Evolutionary conservation across 1,140 invertebrate genomes (phyloP).

Genomic region (Hyphantria cunea): DNA sequence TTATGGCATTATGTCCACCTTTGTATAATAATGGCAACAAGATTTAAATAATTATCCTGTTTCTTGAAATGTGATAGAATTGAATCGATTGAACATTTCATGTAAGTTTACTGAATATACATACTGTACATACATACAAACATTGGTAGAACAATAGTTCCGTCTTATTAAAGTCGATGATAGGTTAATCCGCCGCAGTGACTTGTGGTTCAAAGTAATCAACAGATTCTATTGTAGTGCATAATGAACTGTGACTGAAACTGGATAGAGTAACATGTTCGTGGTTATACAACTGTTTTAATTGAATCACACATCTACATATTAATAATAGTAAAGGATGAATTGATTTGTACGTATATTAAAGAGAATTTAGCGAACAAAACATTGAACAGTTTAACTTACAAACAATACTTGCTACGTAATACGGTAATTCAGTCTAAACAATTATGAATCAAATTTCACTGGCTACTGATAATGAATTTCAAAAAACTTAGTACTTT

Average conservation of each 20-base stretch:
- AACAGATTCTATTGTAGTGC: conserved; percentile 31
- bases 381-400: too few relatives aligned
- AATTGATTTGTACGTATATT: too few relatives aligned
- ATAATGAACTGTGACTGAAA: conserved; percentile 26
- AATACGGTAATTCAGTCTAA: too few relatives aligned
- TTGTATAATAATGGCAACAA: too few relatives aligned
- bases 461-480: too few relatives aligned
- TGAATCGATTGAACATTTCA: too few relatives aligned
- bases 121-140: not conserved
- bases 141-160: conserved; percentile 9
- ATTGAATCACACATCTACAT: not conserved
- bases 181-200: conserved; percentile 12
- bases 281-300: not conserved
- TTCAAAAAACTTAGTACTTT: too few relatives aligned
- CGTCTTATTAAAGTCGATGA: conserved; percentile 14
- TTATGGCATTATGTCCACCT: too few relatives aligned
- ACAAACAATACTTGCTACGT: too few relatives aligned
- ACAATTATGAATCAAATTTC: too few relatives aligned
- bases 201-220: conserved; percentile 30
- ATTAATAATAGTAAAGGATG: too few relatives aligned
- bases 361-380: too few relatives aligned
- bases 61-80: not conserved
- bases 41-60: not conserved
- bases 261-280: not conserved
- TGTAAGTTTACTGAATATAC: not conserved